These are phyloP conservation scores for Paramuricea clavata DNA, from an alignment of 92 coral and sea anemone species.

Conservation along the genomic window DNA sequence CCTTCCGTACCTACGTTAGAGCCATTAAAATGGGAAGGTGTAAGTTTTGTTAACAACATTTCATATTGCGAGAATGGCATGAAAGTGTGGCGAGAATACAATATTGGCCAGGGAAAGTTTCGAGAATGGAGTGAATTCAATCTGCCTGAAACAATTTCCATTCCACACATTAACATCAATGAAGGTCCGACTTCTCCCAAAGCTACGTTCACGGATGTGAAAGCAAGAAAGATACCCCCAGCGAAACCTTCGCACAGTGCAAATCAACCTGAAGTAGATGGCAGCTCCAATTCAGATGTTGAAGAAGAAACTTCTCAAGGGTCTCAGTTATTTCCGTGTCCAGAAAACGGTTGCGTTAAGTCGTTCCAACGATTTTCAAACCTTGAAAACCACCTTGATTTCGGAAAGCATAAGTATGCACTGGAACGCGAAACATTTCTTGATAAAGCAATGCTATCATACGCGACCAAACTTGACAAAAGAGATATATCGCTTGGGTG, in stretches of 20 bases:
- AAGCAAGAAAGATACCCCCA: constrained; percentile 7
- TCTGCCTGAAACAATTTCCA: not conserved
- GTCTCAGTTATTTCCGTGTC: constrained; percentile 34
- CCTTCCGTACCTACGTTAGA: not conserved
- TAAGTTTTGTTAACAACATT: constrained; percentile 57
- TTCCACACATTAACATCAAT: not conserved
- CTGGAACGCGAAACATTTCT: constrained; percentile 51
- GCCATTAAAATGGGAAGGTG: constrained; percentile 58
- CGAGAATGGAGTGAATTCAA: constrained; percentile 8
- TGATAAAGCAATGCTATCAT: constrained; percentile 63
- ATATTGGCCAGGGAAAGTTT: constrained; percentile 47
- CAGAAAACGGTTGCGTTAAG: constrained; percentile 53
- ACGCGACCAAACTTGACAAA: constrained; percentile 58
- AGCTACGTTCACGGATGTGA: not conserved
- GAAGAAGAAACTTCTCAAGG: constrained; percentile 28
- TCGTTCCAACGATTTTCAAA: constrained; percentile 52
- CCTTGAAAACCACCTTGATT: constrained; percentile 63
- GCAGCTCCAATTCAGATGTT: not conserved
- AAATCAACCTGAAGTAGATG: not conserved
- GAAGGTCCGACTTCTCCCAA: not conserved
- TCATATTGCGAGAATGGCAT: constrained; percentile 16
- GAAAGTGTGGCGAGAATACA: constrained; percentile 54
- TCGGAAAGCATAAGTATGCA: constrained; percentile 58
- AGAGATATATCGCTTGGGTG: constrained; percentile 32
- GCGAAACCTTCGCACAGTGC: not conserved